Conservation (phyloP, 2,797 vertebrate genomes). For the Galago senegalensis region DNA sequence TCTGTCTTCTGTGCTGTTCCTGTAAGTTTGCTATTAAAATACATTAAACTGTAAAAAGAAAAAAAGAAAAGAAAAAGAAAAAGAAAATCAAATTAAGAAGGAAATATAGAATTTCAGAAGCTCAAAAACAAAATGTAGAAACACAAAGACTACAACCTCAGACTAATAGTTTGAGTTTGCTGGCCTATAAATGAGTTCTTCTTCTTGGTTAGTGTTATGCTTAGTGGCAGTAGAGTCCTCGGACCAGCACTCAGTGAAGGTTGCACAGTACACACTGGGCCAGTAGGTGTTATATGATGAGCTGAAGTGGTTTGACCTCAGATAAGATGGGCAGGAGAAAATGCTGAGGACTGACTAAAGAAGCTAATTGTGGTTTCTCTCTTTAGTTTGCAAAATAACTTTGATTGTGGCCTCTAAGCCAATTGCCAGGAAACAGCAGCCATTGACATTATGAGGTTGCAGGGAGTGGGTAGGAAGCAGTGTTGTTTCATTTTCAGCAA, state of each 20-base stretch:
- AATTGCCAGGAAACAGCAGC: background rate
- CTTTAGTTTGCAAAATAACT: background rate
- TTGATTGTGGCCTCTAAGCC: background rate
- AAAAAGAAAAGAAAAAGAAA: no score
- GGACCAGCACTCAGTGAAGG: background rate
- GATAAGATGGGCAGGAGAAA: background rate
- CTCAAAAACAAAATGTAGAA: background rate
- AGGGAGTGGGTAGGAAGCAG: background rate
- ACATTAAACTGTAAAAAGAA: slow-evolving; percentile 86
- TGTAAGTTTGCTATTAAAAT: slow-evolving; percentile 92
- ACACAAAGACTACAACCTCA: background rate
- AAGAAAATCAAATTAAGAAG: slow-evolving; percentile 12
- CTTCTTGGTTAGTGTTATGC: background rate
- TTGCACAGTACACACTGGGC: background rate
- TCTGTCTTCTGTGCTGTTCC: slow-evolving; percentile 91
- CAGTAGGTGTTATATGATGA: background rate
- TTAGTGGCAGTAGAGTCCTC: background rate
- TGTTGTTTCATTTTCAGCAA: background rate
- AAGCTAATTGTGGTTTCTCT: background rate
- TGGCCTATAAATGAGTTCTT: background rate
- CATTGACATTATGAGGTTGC: background rate
- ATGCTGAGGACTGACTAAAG: background rate
- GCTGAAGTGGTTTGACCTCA: background rate
- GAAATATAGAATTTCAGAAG: background rate
- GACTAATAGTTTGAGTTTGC: background rate